phyloP scores from a whole-genome alignment of 2,113 vertebrate genomes.

The Aix galericulata region DNA sequence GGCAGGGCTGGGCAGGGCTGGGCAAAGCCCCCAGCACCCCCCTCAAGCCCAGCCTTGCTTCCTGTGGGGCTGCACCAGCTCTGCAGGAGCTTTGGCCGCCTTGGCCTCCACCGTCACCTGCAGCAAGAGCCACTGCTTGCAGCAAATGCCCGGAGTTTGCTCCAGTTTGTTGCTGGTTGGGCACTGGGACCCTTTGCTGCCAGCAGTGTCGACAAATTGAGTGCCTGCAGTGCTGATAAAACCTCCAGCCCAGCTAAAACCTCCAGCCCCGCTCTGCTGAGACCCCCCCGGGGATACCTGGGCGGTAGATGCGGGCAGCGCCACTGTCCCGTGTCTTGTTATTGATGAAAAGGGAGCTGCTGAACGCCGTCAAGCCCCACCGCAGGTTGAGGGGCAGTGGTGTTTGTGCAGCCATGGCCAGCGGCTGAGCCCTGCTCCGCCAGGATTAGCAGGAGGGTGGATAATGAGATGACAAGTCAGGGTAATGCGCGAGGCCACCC shows the following conservation, averaged over 20 bases:
- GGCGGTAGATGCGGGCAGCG: constrained; percentile 45
- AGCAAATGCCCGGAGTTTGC: not conserved
- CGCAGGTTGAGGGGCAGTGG: constrained; percentile 77
- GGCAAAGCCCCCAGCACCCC: not conserved
- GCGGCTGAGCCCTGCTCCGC: not conserved
- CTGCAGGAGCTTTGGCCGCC: not conserved
- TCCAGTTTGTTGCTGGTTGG: fast-evolving
- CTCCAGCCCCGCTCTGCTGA: fast-evolving
- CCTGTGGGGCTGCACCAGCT: not conserved
- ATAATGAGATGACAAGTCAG: not conserved
- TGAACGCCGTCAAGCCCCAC: constrained; percentile 73
- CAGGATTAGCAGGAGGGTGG: not conserved
- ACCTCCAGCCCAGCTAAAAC: not conserved
- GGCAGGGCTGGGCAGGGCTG: not conserved
- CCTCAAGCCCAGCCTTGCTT: fast-evolving
- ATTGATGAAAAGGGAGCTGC: constrained; percentile 79
- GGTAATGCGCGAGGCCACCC: not conserved
- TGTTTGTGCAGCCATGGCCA: not conserved
- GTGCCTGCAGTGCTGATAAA: fast-evolving
- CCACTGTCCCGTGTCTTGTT: constrained; percentile 79
- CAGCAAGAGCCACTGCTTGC: not conserved
- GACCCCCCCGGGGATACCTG: constrained; percentile 66
- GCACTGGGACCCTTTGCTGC: not conserved
- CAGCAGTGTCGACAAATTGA: not conserved
- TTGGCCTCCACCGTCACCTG: not conserved